A percentile compares a stretch with the other conserved stretches of the same genome.
Conservation (phyloP, 1,140 invertebrate genomes). For the Parapsyche elsis region DNA sequence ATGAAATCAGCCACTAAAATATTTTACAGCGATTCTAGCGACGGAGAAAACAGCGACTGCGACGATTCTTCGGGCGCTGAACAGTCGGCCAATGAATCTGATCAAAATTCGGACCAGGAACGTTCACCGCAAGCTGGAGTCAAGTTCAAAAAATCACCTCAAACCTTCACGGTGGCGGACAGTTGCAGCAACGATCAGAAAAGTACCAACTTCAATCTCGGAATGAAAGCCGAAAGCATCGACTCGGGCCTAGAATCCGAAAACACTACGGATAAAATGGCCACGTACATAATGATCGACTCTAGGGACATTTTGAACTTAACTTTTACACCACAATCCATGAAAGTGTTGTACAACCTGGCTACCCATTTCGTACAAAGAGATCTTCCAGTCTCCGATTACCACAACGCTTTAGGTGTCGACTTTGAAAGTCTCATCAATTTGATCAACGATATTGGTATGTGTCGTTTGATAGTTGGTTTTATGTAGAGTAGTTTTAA, state of each 20-base stretch:
- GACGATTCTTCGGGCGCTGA: constrained; percentile 77
- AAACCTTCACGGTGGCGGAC: constrained; percentile 40
- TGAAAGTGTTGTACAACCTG: constrained; percentile 73
- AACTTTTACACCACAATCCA: constrained; percentile 74
- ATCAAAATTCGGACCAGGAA: constrained; percentile 62
- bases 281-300: constrained; percentile 76
- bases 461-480: constrained; percentile 23
- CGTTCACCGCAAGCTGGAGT: constrained; percentile 52
- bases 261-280: constrained; percentile 64
- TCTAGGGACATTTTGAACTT: constrained; percentile 76
- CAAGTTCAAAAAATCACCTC: constrained; percentile 53
- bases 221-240: constrained; percentile 59
- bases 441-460: constrained; percentile 70
- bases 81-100: constrained; percentile 63
- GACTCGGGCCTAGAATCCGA: constrained; percentile 67
- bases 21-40: constrained; percentile 74
- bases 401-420: constrained; percentile 58
- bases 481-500: no score
- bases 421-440: constrained; percentile 60
- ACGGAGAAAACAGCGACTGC: constrained; percentile 77
- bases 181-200: constrained; percentile 22
- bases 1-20: constrained; percentile 26
- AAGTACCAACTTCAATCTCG: constrained; percentile 40
- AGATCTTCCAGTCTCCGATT: constrained; percentile 59
- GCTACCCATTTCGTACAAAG: constrained; percentile 67